Percentiles rank a stretch among this genome's conserved stretches.
These are phyloP conservation scores for Lepidocolaptes lacrymiger DNA, from an alignment of 2,797 vertebrate genomes.

Conservation along the genomic window DNA sequence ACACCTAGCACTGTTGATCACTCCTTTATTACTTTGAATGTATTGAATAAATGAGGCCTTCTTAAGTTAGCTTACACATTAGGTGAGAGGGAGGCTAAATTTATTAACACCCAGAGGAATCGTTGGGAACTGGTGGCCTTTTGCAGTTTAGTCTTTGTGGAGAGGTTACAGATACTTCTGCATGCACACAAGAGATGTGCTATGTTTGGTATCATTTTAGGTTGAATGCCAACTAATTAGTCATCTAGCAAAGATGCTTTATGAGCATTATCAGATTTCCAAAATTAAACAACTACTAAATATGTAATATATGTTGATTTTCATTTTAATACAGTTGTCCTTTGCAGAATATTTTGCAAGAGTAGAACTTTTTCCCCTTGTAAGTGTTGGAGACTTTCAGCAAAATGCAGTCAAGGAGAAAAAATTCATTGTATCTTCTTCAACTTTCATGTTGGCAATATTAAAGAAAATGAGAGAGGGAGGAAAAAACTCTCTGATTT, in stretches of 20 bases:
- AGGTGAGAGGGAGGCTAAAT: background rate
- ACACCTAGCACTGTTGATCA: background rate
- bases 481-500: background rate
- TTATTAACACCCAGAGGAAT: background rate
- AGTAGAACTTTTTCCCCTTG: background rate
- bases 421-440: background rate
- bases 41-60: background rate
- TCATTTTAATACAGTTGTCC: conserved; percentile 32
- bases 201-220: conserved; percentile 60
- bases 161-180: conserved; percentile 51
- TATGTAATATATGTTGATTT: conserved; percentile 30
- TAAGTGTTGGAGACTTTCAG: background rate
- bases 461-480: background rate
- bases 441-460: background rate
- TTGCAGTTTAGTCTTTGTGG: background rate
- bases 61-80: background rate
- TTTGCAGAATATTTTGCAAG: conserved; percentile 25
- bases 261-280: conserved; percentile 61
- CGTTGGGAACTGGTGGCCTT: background rate
- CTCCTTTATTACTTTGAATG: background rate
- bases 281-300: conserved; percentile 60
- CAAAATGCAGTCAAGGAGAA: background rate
- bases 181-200: conserved; percentile 35
- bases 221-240: conserved; percentile 69
- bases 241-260: conserved; percentile 64